These are phyloP conservation scores for Lamproptera curius DNA, from an alignment of 2,888 invertebrate genomes.

Conservation along the genomic window DNA sequence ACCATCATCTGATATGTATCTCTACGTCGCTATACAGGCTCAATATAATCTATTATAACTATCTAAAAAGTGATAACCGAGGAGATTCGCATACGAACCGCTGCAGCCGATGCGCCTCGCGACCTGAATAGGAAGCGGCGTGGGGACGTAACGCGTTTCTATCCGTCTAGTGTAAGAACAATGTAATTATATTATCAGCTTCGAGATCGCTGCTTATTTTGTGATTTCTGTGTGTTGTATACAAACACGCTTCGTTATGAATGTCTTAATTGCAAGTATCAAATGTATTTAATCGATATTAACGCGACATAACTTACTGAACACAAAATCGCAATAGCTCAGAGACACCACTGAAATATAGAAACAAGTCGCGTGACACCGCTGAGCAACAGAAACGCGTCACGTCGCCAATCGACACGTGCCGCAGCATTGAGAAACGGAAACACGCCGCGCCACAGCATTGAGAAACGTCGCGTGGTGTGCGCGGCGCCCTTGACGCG, in stretches of 20 bases:
- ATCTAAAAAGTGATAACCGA: constrained; percentile 15
- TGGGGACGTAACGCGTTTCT: constrained; percentile 14
- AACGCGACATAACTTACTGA: neutral
- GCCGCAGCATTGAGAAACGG: constrained; percentile 12
- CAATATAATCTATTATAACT: constrained; percentile 20
- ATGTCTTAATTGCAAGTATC: no score
- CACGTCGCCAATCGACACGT: constrained; percentile 11
- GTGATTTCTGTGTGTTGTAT: no score
- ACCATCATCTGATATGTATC: constrained; percentile 18
- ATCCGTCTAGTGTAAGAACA: no score
- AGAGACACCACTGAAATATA: constrained; percentile 12
- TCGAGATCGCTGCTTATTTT: no score
- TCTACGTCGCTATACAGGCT: constrained; percentile 20
- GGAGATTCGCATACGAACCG: constrained; percentile 10
- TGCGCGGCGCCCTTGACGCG: neutral
- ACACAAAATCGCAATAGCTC: neutral
- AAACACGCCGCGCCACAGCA: constrained; percentile 2
- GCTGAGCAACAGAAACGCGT: constrained; percentile 13
- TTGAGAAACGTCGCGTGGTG: neutral
- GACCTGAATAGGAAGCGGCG: neutral
- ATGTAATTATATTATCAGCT: no score
- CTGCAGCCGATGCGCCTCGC: constrained; percentile 1
- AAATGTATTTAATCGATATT: no score
- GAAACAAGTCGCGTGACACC: constrained; percentile 10
- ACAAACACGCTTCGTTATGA: no score